phyloP scores from a whole-genome alignment of 2,888 invertebrate species.

The Polia nebulosa region DNA sequence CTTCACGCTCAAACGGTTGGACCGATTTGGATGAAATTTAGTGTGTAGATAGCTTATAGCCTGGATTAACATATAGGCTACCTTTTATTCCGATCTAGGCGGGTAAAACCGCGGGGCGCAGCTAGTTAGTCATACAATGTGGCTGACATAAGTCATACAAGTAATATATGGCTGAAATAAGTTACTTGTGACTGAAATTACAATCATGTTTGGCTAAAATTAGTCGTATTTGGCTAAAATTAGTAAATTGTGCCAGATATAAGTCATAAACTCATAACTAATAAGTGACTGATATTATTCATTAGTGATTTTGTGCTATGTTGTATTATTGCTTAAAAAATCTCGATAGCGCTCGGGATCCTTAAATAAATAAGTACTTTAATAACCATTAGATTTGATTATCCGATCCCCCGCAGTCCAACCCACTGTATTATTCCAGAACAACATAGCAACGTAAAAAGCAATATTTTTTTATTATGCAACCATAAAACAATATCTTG shows the following conservation, averaged over 20 bases:
- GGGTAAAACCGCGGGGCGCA: too few relatives aligned
- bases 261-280: not conserved
- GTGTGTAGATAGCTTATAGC: too few relatives aligned
- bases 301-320: not conserved
- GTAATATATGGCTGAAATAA: not conserved
- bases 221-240: not conserved
- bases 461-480: conserved; percentile 19
- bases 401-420: not conserved
- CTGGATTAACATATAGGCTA: too few relatives aligned
- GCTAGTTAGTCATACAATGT: too few relatives aligned
- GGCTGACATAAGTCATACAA: not conserved
- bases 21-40: too few relatives aligned
- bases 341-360: too few relatives aligned
- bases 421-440: not conserved
- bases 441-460: not conserved
- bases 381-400: not conserved
- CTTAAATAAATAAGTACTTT: not conserved
- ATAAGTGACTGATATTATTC: not conserved
- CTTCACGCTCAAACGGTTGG: too few relatives aligned
- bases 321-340: not conserved
- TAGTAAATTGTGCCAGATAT: not conserved
- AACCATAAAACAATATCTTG: conserved; percentile 16
- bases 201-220: not conserved
- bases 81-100: too few relatives aligned
- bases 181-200: not conserved